Percentiles rank a stretch among this genome's conserved stretches.
phyloP scores from a whole-genome alignment of 1,140 invertebrate genomes.

The Drosophila willistoni region DNA sequence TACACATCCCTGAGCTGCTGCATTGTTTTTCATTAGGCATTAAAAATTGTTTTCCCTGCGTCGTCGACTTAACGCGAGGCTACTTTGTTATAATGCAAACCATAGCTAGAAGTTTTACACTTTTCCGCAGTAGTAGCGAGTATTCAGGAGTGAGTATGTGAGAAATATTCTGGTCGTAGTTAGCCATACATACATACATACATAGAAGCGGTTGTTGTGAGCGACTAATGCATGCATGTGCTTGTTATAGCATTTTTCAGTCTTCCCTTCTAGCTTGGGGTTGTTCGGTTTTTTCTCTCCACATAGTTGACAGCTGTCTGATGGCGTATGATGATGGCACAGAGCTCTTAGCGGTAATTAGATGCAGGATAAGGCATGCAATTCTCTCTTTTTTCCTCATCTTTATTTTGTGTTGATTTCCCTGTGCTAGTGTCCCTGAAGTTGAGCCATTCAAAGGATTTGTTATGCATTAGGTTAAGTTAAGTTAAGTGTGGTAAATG shows the following conservation, averaged over 20 bases:
- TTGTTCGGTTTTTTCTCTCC: not conserved
- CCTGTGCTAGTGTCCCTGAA: not conserved
- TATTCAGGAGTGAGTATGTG: not conserved
- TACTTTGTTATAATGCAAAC: conserved; percentile 52
- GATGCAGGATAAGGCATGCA: conserved; percentile 60
- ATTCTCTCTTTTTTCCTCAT: conserved; percentile 13
- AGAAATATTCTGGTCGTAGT: not conserved
- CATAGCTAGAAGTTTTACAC: conserved; percentile 21
- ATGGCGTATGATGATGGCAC: conserved; percentile 38
- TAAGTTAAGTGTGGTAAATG: not conserved
- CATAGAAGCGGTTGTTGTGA: not conserved
- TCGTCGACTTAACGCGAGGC: conserved; percentile 61
- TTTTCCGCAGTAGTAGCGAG: not conserved
- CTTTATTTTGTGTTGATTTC: conserved; percentile 28
- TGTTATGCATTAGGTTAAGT: not conserved
- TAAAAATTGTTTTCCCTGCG: conserved; percentile 65
- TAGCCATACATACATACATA: no score
- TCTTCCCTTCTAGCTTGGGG: not conserved
- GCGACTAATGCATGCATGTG: conserved; percentile 31
- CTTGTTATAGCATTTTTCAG: conserved; percentile 24
- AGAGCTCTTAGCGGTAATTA: conserved; percentile 58
- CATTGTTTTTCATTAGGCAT: conserved; percentile 67
- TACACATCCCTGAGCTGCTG: conserved; percentile 34
- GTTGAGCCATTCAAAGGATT: no score
- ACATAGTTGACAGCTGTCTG: conserved; percentile 30